phyloP scores from a whole-genome alignment of 2,888 invertebrate genomes.

The Anaspis maculata region DNA sequence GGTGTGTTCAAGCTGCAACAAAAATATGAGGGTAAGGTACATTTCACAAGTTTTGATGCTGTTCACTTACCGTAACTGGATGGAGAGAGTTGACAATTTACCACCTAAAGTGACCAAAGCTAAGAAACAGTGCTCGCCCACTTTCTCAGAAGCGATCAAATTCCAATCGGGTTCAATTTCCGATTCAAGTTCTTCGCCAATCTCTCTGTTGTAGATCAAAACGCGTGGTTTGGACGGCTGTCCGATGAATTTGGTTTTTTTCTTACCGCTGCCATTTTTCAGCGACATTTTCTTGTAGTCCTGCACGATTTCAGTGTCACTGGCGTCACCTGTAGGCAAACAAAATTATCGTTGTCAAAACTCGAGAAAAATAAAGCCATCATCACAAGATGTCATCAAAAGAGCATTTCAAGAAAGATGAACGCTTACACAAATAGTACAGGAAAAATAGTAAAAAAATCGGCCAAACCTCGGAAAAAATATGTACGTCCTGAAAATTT shows the following conservation, averaged over 20 bases:
- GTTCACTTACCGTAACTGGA: constrained; percentile 53
- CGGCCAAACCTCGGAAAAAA: too few relatives aligned
- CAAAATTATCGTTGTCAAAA: not conserved
- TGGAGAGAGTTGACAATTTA: constrained; percentile 53
- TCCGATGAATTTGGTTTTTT: constrained; percentile 44
- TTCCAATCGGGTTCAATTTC: constrained; percentile 54
- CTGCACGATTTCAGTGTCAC: constrained; percentile 68
- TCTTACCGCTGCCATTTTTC: constrained; percentile 36
- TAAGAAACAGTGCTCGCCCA: constrained; percentile 53
- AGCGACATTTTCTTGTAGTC: constrained; percentile 57
- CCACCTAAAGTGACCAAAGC: constrained; percentile 57
- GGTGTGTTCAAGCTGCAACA: constrained; percentile 36
- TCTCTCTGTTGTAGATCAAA: constrained; percentile 51
- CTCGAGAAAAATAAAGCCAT: too few relatives aligned
- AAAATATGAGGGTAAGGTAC: not conserved
- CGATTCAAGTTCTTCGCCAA: constrained; percentile 42
- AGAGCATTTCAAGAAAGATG: too few relatives aligned
- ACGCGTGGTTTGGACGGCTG: constrained; percentile 56
- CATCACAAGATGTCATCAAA: too few relatives aligned
- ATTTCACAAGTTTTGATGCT: constrained; percentile 16
- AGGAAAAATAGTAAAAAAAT: too few relatives aligned
- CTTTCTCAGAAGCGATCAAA: constrained; percentile 49
- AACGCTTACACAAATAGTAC: too few relatives aligned
- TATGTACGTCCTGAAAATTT: too few relatives aligned
- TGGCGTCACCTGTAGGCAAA: constrained; percentile 45